Evolutionary conservation across 2,888 invertebrate species (phyloP), one percentile per base, ranked within the genome.

Genomic region (Heteromurus nitidus): DNA sequence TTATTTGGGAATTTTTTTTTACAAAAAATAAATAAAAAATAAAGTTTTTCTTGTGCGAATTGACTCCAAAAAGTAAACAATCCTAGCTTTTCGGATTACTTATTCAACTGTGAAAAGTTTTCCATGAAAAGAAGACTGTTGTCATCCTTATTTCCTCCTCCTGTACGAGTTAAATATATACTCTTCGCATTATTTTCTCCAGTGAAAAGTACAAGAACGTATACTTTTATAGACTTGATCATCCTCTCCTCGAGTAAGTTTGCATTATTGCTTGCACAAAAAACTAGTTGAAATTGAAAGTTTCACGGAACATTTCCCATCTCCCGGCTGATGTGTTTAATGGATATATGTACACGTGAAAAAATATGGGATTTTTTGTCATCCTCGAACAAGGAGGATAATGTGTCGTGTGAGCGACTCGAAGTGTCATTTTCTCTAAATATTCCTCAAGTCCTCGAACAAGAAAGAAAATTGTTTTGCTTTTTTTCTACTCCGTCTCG

Each of bases 231-330:
- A 36, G 16, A 47, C n/a, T 47, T 11, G 36, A 69, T 69, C 36
- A 69, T 69, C 69, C 44, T 7, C 50, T 28, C 22, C 36, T 47
- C 30, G 30, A 20, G n/a, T 13, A 26, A 58, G 11, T 50, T 50
- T n/a, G 16, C n/a, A 44, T 68, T 31, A 44, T 53, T 47, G 2
- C 31, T 28, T 50, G 30, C 26, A 70, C 20, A n/a, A n/a, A n/a
- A n/a, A n/a, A n/a, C n/a, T n/a, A 30, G 36, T n/a, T 58, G 22
- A 74, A 74, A 74, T 74, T 74, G 74, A 74, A 74, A 74, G 42
- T 11, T 74, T 74, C 55, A 47, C 65, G 74, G 53, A 73, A 55
- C 64, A 74, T 74, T 74, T 26, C 50, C 64, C 74, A 28, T 53
- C 26, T 74, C 44, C 24, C 62, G 62, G 30, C 42, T 60, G 24